Evolutionary conservation across 2,113 vertebrate species (phyloP).

Genomic region (Struthio camelus): DNA sequence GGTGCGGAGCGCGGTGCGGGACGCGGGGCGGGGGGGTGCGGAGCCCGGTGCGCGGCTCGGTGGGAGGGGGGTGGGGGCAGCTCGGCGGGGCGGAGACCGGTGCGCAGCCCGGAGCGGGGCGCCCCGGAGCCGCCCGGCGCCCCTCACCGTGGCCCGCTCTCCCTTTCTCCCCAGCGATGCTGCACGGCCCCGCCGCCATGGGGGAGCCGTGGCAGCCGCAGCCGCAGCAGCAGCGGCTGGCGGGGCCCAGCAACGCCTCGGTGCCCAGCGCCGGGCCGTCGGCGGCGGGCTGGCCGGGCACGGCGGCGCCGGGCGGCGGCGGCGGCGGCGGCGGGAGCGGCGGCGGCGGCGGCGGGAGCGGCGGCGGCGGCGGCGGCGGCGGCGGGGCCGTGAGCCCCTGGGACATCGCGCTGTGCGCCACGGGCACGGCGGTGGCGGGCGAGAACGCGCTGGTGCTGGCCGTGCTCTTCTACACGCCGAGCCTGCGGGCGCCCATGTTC

Average conservation of each 20-base stretch:
- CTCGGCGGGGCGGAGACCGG: not conserved
- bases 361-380: not conserved
- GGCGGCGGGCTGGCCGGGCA: not conserved
- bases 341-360: not conserved
- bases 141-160: not conserved
- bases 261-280: not conserved
- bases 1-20: not conserved
- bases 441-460: constrained; percentile 91
- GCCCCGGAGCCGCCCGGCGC: not conserved
- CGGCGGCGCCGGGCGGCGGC: not conserved
- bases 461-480: constrained; percentile 87
- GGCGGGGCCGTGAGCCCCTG: constrained; percentile 80
- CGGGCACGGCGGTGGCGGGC: constrained; percentile 87
- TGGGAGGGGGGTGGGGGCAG: too few species aligned
- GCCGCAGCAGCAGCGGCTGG: constrained; percentile 9
- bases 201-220: constrained; percentile 28
- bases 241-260: not conserved
- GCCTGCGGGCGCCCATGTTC: constrained; percentile 86
- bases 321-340: not conserved
- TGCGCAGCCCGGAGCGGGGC: not conserved
- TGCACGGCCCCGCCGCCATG: constrained; percentile 75
- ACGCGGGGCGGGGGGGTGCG: not conserved
- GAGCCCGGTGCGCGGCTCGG: not conserved
- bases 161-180: constrained; percentile 76
- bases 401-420: constrained; percentile 89